Evolutionary conservation across 1,140 invertebrate species (phyloP).

Genomic region (Heterodera carotae): DNA sequence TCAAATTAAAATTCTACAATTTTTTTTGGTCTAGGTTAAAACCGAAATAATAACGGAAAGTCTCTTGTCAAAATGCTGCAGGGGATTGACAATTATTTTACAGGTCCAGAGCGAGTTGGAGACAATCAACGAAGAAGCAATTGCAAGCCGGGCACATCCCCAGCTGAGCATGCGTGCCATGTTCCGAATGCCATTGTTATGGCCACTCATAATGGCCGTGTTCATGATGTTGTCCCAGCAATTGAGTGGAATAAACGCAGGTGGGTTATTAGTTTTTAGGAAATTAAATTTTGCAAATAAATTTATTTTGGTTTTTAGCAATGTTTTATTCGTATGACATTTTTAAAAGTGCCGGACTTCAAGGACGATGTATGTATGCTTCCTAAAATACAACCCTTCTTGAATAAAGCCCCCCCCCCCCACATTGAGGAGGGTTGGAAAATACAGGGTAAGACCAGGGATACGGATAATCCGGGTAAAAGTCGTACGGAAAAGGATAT

Average conservation of each 20-base stretch:
- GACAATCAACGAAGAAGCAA: constrained; percentile 58
- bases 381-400: no score
- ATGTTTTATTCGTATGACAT: constrained; percentile 87
- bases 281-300: background rate
- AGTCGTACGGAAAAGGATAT: no score
- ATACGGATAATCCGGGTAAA: no score
- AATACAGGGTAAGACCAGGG: no score
- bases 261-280: constrained; percentile 6
- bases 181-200: constrained; percentile 53
- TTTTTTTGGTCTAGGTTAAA: no score
- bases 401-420: no score
- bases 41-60: no score
- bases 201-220: constrained; percentile 74
- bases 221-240: constrained; percentile 91
- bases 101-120: constrained; percentile 52
- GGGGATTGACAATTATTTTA: no score
- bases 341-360: constrained; percentile 80
- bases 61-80: no score
- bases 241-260: constrained; percentile 85
- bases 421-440: no score
- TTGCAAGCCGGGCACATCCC: constrained; percentile 23
- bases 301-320: constrained; percentile 66
- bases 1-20: no score
- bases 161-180: constrained; percentile 53
- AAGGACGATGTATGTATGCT: constrained; percentile 77